Base-by-base conservation (phyloP, 2,888 invertebrate genomes). In the Uropetala carovei region DNA sequence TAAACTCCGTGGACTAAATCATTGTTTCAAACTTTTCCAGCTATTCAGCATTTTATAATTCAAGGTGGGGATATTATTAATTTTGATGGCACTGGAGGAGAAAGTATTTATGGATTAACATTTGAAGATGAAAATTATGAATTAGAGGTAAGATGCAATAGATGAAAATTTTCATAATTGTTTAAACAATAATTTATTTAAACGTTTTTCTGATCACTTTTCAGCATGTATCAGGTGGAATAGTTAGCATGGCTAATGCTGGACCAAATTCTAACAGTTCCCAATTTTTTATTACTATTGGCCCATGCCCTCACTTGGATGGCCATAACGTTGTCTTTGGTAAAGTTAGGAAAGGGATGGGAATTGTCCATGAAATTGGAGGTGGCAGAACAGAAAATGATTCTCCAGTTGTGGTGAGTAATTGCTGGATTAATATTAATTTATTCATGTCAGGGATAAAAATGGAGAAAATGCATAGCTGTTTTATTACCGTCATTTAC, bases 71-170 rank as follows among this genome's bases (percentile, higher is more conserved):
- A 98, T 94, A 96, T 98, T 93, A 96, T 97, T 7, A 96, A 96
- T 94, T 97, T 97, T 75, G 97, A 99, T 95, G 99, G 99, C 0
- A 97, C 97, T 2, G 97, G 98, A 75, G 99, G 99, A 0, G 99
- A 99, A 95, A 99, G 99, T 94, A 99, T 99, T 93, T 99, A 99
- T 94, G 99, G 99, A 13, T 96, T 96, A 18, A 96, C 96, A 91
- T 99, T 99, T 95, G 97, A 98, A 93, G 99, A 99, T 96, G 99
- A 99, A 95, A 98, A 97, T 95, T 98, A 98, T 94, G 95, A 95
- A 92, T 94, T 97, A 93, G 95, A 94, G 94, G 97, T 97, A 94
- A 94, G 94, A 94, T 82, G 10, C 60, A 57, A 8, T 27, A 18
- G 2, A 58, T 60, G 0, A 16, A 85, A 56, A 56, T 8, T 27